Evolutionary conservation across 2,888 invertebrate species (phyloP).

Genomic region (Hypercompe scribonia): DNA sequence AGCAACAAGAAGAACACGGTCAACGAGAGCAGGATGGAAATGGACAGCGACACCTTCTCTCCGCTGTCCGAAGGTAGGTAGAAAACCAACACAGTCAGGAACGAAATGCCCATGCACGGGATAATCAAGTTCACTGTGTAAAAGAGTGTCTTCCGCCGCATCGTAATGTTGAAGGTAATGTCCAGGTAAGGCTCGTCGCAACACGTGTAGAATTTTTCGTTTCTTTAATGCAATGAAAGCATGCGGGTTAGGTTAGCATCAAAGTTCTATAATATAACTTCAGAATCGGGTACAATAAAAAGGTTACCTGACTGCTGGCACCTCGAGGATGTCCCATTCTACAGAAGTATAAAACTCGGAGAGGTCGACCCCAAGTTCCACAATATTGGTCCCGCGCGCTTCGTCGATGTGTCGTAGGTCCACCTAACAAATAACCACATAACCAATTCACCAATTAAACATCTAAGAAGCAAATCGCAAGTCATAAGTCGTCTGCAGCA

Average conservation of each 20-base stretch:
- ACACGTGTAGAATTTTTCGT: conserved; percentile 98
- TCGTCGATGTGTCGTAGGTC: conserved; percentile 97
- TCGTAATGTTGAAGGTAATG: conserved; percentile 99
- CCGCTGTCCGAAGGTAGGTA: conserved; percentile 99
- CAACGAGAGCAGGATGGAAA: conserved; percentile 97
- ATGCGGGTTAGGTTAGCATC: conserved; percentile 98
- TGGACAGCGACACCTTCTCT: conserved; percentile 98
- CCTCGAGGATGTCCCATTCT: conserved; percentile 99
- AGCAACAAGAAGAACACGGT: conserved; percentile 98
- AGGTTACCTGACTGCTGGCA: conserved; percentile 93
- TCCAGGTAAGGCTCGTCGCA: conserved; percentile 98
- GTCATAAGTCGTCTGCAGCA: background rate
- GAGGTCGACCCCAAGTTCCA: conserved; percentile 97
- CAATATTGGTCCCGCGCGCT: conserved; percentile 94
- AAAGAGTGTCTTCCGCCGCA: conserved; percentile 98
- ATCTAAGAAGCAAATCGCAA: no score
- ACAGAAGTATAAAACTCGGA: conserved; percentile 99
- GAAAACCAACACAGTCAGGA: conserved; percentile 98
- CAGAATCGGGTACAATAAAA: conserved; percentile 95
- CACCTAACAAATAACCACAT: conserved; percentile 86
- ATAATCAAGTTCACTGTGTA: conserved; percentile 99
- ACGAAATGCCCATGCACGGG: conserved; percentile 98
- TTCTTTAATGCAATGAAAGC: conserved; percentile 97
- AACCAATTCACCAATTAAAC: background rate
- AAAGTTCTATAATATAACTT: conserved; percentile 99